Conservation (phyloP, 1,140 invertebrate species). For the Hyphantria cunea region DNA sequence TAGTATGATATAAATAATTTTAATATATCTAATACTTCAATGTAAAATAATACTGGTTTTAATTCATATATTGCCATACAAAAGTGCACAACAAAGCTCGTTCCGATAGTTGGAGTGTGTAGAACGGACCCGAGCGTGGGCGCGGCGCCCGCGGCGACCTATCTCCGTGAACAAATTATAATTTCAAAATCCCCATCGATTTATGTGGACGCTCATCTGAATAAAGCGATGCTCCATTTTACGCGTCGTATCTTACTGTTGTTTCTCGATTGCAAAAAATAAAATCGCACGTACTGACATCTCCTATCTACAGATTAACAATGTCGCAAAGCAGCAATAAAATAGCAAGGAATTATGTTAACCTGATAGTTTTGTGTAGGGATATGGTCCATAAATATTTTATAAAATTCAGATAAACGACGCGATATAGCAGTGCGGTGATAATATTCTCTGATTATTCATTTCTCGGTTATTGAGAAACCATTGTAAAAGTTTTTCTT, state of each 20-base stretch:
- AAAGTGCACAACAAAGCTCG: slow-evolving; percentile 32
- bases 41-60: too few relatives aligned
- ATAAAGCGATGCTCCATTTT: slow-evolving; percentile 68
- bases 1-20: too few relatives aligned
- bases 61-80: slow-evolving; percentile 3
- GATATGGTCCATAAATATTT: slow-evolving; percentile 17
- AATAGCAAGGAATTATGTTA: slow-evolving; percentile 28
- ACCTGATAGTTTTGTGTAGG: slow-evolving; percentile 25
- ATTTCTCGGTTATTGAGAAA: slow-evolving; percentile 3
- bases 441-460: not conserved
- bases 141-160: slow-evolving; percentile 60
- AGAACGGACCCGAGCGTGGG: slow-evolving; percentile 44
- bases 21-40: too few relatives aligned
- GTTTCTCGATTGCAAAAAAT: slow-evolving; percentile 26
- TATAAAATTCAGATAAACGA: slow-evolving; percentile 17
- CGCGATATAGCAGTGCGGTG: not conserved
- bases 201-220: slow-evolving; percentile 72
- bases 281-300: slow-evolving; percentile 14
- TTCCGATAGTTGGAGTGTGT: slow-evolving; percentile 22
- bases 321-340: slow-evolving; percentile 28
- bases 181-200: slow-evolving; percentile 77
- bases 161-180: slow-evolving; percentile 71
- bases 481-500: not conserved
- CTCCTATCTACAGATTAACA: slow-evolving; percentile 23
- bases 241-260: slow-evolving; percentile 40